These are phyloP conservation scores for Ophiothrix spiculata DNA, from an alignment of 35 echinoderm and acorn worm genomes.

Conservation along the genomic window DNA sequence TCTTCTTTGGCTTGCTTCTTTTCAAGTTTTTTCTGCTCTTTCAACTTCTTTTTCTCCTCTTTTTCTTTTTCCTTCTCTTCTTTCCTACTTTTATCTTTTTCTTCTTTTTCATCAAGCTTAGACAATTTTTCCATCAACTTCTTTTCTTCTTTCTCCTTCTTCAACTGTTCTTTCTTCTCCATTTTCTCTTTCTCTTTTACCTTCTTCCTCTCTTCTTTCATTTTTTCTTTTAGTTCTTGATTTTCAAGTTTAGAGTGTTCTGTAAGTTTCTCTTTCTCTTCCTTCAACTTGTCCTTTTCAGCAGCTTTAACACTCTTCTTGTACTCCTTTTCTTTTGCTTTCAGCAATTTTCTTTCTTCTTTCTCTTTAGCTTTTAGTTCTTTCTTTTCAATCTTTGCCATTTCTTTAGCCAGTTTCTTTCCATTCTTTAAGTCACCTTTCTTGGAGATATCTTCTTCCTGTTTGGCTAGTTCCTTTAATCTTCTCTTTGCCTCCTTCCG, in stretches of 20 bases:
- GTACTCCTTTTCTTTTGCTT: not conserved
- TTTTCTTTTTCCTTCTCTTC: not conserved
- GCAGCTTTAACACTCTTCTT: too few relatives aligned
- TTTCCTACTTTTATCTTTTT: not conserved
- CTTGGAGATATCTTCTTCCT: not conserved
- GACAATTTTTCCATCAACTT: not conserved
- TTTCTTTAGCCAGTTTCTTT: not conserved
- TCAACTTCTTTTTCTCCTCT: conserved; percentile 6
- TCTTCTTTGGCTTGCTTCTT: not conserved
- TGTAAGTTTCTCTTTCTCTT: not conserved
- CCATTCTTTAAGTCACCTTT: not conserved
- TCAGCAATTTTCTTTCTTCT: not conserved
- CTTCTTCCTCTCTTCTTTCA: not conserved
- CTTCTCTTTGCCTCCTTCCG: not conserved
- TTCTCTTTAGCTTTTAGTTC: not conserved
- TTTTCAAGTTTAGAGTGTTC: not conserved
- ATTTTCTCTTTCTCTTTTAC: not conserved
- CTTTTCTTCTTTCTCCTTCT: not conserved
- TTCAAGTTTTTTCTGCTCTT: not conserved
- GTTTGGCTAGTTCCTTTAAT: not conserved
- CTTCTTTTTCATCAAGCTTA: not conserved
- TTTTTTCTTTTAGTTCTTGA: not conserved
- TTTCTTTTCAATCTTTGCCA: not conserved
- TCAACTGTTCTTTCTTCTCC: not conserved
- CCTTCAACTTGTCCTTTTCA: too few relatives aligned